Evolutionary conservation across 2,797 vertebrate genomes (phyloP), one percentile per base, ranked within the genome.

Genomic region (Zenarchopterus dispar): DNA sequence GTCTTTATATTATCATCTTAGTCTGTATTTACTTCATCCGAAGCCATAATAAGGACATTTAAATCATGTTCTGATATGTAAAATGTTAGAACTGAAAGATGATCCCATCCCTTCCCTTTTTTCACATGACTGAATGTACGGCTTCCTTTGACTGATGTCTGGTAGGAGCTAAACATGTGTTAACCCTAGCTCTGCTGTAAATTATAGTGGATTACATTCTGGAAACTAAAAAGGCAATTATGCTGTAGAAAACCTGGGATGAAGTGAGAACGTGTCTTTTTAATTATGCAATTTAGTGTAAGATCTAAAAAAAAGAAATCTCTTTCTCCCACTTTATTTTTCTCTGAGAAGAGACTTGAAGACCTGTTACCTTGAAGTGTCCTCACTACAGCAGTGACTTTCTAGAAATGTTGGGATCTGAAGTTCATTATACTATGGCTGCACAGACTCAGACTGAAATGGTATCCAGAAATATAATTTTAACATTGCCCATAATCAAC

Each of bases 401-500:
- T 36, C 41, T 64, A 42, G 54, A 62, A 51, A 56, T 70, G 53
- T 62, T 66, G 64, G 18, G 3, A 50, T 69, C 50, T 70, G 75
- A 75, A 19, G 58, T 1, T 59, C 56, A 28, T 62, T 59, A 24
- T 2, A 13, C 67, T 74, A 71, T 67, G 75, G 48, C 48, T 6
- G n/a, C 50, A 49, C 48, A 8, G 52, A 71, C 31, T 33, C 43
- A 31, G 10, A 24, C 65, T 18, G 33, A 73, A 69, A 70, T 55
- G 22, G 24, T 46, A 50, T 75, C 61, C 63, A 36, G 13, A 36
- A 36, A 36, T 10, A 36, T 36, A 11, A 62, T 81, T 80, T 75
- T 71, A 81, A 75, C 56, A 45, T 16, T 8, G 0, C n/a, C 50
- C 53, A 43, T 82, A 85, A 86, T 52, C 70, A 84, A 81, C 49